A percentile compares a stretch with the other conserved stretches of the same genome.
phyloP scores from a whole-genome alignment of 2,888 invertebrate species.

The Colletes collaris region DNA sequence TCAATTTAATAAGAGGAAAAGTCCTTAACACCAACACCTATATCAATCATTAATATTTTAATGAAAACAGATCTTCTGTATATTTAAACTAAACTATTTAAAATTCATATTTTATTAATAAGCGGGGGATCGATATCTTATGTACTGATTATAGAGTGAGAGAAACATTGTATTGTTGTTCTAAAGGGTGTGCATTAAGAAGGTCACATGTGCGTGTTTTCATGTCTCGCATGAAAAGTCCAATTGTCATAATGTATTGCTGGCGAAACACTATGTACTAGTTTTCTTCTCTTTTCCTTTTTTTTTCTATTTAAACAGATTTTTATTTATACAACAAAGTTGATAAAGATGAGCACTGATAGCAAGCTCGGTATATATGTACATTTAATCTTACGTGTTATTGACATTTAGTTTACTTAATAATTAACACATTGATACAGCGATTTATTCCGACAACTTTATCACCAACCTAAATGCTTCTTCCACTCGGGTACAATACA shows the following conservation, averaged over 20 bases:
- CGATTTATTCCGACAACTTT: conserved; percentile 44
- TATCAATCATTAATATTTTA: conserved; percentile 27
- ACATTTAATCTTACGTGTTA: conserved; percentile 33
- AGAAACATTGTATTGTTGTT: conserved; percentile 41
- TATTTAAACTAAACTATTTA: conserved; percentile 35
- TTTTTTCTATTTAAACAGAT: conserved; percentile 48
- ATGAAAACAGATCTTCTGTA: conserved; percentile 29
- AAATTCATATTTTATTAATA: conserved; percentile 38
- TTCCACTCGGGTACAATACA: conserved; percentile 35
- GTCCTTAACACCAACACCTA: conserved; percentile 11
- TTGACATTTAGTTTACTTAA: conserved; percentile 46
- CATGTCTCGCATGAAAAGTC: conserved; percentile 44
- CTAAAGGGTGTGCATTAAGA: conserved; percentile 34
- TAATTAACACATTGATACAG: conserved; percentile 30
- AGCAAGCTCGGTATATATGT: conserved; percentile 23
- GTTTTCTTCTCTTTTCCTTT: conserved; percentile 39
- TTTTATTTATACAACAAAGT: conserved; percentile 45
- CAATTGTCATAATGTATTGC: conserved; percentile 52
- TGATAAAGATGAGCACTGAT: neutral
- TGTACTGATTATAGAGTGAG: conserved; percentile 52
- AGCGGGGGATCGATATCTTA: conserved; percentile 28
- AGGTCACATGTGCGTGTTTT: conserved; percentile 51
- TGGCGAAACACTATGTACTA: conserved; percentile 44
- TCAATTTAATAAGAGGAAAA: conserved; percentile 11
- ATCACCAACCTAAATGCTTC: conserved; percentile 55